phyloP scores from a whole-genome alignment of 2,113 vertebrate genomes.

The Pristiophorus japonicus region DNA sequence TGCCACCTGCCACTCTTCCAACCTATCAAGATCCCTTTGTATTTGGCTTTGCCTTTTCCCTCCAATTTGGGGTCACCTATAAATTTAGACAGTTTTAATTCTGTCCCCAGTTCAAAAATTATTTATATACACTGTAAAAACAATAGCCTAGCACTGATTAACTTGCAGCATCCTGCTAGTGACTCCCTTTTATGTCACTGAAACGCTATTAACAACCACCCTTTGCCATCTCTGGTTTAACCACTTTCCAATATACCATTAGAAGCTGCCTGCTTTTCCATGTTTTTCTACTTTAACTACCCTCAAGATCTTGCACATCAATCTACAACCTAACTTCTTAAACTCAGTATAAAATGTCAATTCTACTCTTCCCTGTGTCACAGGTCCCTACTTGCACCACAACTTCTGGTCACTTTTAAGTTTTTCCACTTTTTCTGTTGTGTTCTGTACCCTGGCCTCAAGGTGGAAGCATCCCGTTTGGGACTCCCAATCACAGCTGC shows the following conservation, averaged over 20 bases:
- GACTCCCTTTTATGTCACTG: neutral
- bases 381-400: neutral
- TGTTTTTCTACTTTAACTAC: neutral
- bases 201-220: neutral
- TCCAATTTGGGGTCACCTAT: neutral
- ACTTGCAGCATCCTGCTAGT: neutral
- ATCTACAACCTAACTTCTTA: neutral
- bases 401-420: neutral
- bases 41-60: neutral
- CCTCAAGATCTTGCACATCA: neutral
- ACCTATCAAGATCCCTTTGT: neutral
- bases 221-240: neutral
- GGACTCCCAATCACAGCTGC: neutral
- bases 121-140: neutral
- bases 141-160: too few species aligned
- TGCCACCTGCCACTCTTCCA: neutral
- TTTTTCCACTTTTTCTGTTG: neutral
- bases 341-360: neutral
- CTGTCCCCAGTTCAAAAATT: neutral
- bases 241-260: neutral
- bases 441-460: neutral
- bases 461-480: neutral
- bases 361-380: neutral
- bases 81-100: neutral
- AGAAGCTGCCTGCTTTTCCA: neutral